These are phyloP conservation scores for Otus sunia DNA, from an alignment of 2,113 vertebrate genomes.

Conservation along the genomic window DNA sequence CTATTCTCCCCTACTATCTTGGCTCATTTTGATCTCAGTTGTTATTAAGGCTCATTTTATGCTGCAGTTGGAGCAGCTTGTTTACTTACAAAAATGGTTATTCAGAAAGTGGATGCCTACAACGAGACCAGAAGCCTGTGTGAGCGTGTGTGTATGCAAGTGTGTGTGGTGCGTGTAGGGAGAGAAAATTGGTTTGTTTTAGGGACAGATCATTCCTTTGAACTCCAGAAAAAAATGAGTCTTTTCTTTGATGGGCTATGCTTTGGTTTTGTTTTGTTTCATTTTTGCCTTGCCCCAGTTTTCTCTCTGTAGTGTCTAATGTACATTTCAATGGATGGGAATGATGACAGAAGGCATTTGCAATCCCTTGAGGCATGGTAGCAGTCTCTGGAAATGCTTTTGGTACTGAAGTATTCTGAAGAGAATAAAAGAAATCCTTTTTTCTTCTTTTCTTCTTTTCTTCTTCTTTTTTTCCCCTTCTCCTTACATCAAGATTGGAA, in stretches of 20 bases:
- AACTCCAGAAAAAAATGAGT: neutral
- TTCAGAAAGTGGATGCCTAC: neutral
- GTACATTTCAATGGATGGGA: conserved; percentile 43
- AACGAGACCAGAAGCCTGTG: neutral
- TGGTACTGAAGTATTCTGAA: conserved; percentile 6
- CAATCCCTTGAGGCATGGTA: conserved; percentile 14
- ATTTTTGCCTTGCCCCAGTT: conserved; percentile 49
- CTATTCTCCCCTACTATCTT: conserved; percentile 25
- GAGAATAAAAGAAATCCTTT: neutral
- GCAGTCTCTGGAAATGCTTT: conserved; percentile 11
- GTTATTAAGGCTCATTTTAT: conserved; percentile 31
- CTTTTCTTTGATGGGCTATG: conserved; percentile 3
- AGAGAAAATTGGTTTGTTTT: conserved; percentile 38
- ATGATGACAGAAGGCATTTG: conserved; percentile 52
- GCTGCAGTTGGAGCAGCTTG: neutral
- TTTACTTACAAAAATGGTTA: conserved; percentile 30
- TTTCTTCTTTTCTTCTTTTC: neutral
- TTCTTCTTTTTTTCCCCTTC: no score
- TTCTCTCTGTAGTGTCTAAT: conserved; percentile 54
- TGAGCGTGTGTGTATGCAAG: neutral
- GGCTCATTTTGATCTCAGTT: conserved; percentile 63
- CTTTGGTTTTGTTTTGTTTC: conserved; percentile 46
- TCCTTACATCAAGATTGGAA: neutral
- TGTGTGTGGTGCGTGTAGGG: neutral
- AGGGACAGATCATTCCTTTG: neutral